phyloP scores from a whole-genome alignment of 2,797 vertebrate species.

The Xenentodon cancila region DNA sequence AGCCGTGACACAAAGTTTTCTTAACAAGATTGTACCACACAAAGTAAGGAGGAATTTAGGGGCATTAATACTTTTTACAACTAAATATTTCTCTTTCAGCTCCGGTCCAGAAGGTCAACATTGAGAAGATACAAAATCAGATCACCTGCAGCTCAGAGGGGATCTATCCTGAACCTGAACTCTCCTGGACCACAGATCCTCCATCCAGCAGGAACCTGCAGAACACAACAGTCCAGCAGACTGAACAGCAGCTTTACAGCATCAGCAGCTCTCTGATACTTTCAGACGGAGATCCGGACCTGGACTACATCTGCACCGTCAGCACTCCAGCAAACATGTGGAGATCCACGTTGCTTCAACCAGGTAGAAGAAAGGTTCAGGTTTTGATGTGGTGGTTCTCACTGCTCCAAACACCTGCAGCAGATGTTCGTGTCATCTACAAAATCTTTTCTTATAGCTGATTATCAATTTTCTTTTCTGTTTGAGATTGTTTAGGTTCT shows the following conservation, averaged over 20 bases:
- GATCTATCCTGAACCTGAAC: constrained; percentile 50
- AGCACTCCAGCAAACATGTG: not conserved
- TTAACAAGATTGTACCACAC: too few relatives aligned
- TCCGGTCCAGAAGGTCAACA: too few relatives aligned
- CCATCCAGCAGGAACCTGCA: accelerated
- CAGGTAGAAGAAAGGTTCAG: not conserved
- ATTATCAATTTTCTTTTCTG: too few relatives aligned
- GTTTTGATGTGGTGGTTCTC: too few relatives aligned
- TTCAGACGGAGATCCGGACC: not conserved
- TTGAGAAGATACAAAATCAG: not conserved
- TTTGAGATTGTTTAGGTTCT: too few relatives aligned
- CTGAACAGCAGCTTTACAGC: constrained; percentile 34
- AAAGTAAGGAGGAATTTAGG: too few relatives aligned
- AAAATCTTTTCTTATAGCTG: too few relatives aligned
- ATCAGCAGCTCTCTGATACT: constrained; percentile 41
- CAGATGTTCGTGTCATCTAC: too few relatives aligned
- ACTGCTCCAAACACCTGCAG: too few relatives aligned
- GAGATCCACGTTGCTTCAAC: not conserved
- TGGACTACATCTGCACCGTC: constrained; percentile 51
- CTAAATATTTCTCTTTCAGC: too few relatives aligned
- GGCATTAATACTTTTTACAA: too few relatives aligned
- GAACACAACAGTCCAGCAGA: accelerated
- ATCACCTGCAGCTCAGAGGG: constrained; percentile 49
- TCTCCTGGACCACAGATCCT: constrained; percentile 51
- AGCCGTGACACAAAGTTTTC: too few relatives aligned